These are phyloP conservation scores for Fragum sueziense DNA, from an alignment of 2,888 invertebrate species.

Conservation along the genomic window DNA sequence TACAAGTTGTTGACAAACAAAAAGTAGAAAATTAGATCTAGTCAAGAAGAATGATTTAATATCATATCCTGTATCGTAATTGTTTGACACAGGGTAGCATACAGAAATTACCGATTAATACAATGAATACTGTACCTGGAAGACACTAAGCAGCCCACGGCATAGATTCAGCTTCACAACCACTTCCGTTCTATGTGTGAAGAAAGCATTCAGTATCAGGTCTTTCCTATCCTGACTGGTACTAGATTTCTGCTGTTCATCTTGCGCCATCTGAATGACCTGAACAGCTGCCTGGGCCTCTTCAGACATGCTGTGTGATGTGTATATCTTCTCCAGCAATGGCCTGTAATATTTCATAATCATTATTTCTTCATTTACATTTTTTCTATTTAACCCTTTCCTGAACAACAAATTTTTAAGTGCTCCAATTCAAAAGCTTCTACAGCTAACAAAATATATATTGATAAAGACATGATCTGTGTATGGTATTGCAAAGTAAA, in stretches of 20 bases:
- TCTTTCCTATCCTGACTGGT: slow-evolving; percentile 36
- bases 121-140: slow-evolving; percentile 3
- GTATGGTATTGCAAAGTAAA: too few relatives aligned
- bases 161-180: slow-evolving; percentile 14
- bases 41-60: too few relatives aligned
- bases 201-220: slow-evolving; percentile 16
- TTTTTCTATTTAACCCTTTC: too few relatives aligned
- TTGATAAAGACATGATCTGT: too few relatives aligned
- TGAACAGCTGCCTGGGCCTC: slow-evolving; percentile 35
- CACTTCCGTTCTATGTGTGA: slow-evolving; percentile 14
- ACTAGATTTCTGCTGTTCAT: slow-evolving; percentile 30
- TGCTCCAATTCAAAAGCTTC: not conserved
- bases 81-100: too few relatives aligned
- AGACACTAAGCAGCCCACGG: slow-evolving; percentile 20
- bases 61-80: too few relatives aligned
- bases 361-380: too few relatives aligned
- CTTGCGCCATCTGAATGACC: slow-evolving; percentile 27
- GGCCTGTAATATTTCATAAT: slow-evolving; percentile 19
- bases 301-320: slow-evolving; percentile 24
- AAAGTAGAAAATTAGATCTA: too few relatives aligned
- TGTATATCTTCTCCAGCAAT: slow-evolving; percentile 16
- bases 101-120: too few relatives aligned
- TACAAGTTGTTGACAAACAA: too few relatives aligned
- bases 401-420: too few relatives aligned
- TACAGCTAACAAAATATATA: too few relatives aligned